Base-by-base conservation (phyloP, 1,140 invertebrate genomes). In the Neuroterus valhalla region DNA sequence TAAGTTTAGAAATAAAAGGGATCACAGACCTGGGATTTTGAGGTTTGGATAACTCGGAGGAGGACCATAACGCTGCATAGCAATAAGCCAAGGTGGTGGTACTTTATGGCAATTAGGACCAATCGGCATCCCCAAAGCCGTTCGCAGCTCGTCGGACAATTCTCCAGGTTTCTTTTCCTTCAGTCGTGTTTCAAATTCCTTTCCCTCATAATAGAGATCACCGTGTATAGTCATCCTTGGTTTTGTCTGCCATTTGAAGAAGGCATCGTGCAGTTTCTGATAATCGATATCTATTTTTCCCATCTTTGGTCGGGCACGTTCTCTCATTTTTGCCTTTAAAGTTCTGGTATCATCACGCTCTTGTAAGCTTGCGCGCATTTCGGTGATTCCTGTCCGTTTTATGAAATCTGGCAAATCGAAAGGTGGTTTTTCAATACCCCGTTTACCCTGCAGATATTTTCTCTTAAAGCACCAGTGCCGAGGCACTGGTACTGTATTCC, bases 261-360 rank as follows among this genome's bases (percentile, higher is more conserved):
- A 99, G 0, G 99, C 99, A 88, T 99, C 99, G 84, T 99, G 99
- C 42, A 99, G 90, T 86, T 99, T 99, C 88, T 99, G 98, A 89
- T 99, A 99, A 91, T 99, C 99, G 81, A 99, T 99, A 86, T 99
- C 98, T 80, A 99, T 99, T 92, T 99, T 99, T 10, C 99, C 99
- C 82, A 99, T 93, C 89, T 99, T 99, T 0, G 99, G 99, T 42
- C 99, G 91, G 1, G 98, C 95, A 74, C 97, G 93, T 90, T 99
- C 99, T 43, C 98, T 92, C 98, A 99, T 99, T 91, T 99, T 99
- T 0, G 97, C 95, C 88, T 99, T 99, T 6, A 99, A 89, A 0
- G 97, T 97, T 86, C 99, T 99, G 31, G 96, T 94, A 86, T 99
- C 98, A 85, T 99, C 99, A 83, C 99, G 98, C 85, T 99, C 98